These are phyloP conservation scores for Drosophila suzukii DNA, from an alignment of 1,140 invertebrate species.

Conservation along the genomic window DNA sequence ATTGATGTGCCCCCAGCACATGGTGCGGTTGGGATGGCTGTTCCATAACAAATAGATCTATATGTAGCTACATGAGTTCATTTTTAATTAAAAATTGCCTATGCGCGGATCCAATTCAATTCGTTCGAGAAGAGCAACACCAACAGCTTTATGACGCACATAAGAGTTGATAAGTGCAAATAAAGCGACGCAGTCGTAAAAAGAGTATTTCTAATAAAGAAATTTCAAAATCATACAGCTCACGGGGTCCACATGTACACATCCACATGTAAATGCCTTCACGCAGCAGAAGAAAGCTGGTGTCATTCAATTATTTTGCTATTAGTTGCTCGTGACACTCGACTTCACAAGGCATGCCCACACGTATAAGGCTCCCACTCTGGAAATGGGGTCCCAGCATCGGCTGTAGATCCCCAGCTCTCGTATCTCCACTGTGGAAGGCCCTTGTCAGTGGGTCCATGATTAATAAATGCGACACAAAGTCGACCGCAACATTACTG, in stretches of 20 bases:
- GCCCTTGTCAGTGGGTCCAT: constrained; percentile 45
- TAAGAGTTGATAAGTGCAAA: constrained; percentile 63
- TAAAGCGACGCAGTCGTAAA: constrained; percentile 10
- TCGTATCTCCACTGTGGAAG: neutral
- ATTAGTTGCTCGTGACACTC: constrained; percentile 69
- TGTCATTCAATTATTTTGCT: constrained; percentile 75
- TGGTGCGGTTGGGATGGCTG: constrained; percentile 36
- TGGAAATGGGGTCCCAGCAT: neutral
- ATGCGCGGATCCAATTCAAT: constrained; percentile 23
- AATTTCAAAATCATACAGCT: constrained; percentile 27
- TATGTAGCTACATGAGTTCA: constrained; percentile 60
- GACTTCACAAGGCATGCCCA: constrained; percentile 47
- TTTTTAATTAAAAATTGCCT: constrained; percentile 74
- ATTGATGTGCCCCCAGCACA: constrained; percentile 65
- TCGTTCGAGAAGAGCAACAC: constrained; percentile 14
- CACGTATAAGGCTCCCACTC: constrained; percentile 41
- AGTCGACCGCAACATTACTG: constrained; percentile 73
- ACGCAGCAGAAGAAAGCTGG: constrained; percentile 41
- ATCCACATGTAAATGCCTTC: constrained; percentile 29
- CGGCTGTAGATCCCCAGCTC: constrained; percentile 15
- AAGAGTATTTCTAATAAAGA: constrained; percentile 23
- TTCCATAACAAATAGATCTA: constrained; percentile 27
- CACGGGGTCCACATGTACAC: neutral
- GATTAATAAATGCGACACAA: constrained; percentile 74
- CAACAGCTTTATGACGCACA: constrained; percentile 46